phyloP scores from a whole-genome alignment of 2,113 vertebrate genomes.

The Falcunculus frontatus region DNA sequence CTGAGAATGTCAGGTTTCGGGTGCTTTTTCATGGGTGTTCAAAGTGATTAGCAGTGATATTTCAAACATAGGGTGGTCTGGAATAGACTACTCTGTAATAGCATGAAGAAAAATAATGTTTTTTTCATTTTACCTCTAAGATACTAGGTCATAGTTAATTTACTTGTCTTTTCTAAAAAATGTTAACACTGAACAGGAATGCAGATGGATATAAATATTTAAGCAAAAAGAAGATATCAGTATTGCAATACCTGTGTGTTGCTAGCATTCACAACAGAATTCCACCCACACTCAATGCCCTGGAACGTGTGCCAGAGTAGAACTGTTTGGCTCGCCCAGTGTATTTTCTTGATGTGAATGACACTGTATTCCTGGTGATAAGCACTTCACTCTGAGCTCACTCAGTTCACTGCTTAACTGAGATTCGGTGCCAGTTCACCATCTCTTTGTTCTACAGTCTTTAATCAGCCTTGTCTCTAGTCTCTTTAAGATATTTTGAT shows the following conservation, averaged over 20 bases:
- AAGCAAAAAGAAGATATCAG: background rate
- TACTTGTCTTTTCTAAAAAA: background rate
- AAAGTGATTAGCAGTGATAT: background rate
- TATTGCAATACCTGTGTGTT: background rate
- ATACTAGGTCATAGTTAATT: background rate
- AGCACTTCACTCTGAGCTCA: background rate
- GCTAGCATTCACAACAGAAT: background rate
- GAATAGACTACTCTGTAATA: background rate
- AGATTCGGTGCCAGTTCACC: background rate
- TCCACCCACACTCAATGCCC: background rate
- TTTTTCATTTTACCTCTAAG: background rate
- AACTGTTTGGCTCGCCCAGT: fast-evolving
- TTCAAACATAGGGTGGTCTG: background rate
- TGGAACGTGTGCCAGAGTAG: background rate
- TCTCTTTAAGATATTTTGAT: background rate
- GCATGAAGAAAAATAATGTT: background rate
- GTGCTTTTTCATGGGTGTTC: background rate
- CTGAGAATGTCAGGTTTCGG: background rate
- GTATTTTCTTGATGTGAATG: background rate
- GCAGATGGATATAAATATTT: slow-evolving; percentile 9
- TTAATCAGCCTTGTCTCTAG: background rate
- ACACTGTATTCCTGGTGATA: background rate
- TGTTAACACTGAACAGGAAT: background rate
- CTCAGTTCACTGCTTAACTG: background rate
- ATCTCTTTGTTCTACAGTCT: background rate